These are phyloP conservation scores for Pelochelys cantorii DNA, from an alignment of 2,797 vertebrate genomes.

Conservation along the genomic window DNA sequence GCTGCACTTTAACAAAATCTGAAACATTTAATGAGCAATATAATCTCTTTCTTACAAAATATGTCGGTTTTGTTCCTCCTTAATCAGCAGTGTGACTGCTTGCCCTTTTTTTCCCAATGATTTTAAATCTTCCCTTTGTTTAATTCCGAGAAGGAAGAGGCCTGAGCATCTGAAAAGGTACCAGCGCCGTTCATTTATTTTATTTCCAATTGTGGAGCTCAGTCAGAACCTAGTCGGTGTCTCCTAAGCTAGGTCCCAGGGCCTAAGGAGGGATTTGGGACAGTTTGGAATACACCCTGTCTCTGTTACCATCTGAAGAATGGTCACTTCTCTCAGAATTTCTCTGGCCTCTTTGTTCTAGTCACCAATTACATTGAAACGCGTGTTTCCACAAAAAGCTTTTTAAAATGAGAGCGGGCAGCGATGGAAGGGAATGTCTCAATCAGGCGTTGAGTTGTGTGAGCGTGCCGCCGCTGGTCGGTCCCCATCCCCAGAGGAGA, in stretches of 20 bases:
- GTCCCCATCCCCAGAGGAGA: background rate
- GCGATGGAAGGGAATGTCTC: background rate
- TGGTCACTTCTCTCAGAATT: background rate
- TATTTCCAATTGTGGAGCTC: background rate
- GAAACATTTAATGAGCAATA: background rate
- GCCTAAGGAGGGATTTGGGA: background rate
- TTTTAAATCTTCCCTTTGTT: constrained; percentile 14
- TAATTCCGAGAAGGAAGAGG: background rate
- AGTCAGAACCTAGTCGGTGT: background rate
- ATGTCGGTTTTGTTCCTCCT: background rate
- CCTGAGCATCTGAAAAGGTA: background rate
- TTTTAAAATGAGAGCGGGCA: background rate
- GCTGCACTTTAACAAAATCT: background rate
- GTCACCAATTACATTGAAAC: background rate
- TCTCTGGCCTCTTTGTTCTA: fast-evolving
- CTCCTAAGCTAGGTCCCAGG: background rate
- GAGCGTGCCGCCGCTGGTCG: background rate
- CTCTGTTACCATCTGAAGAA: background rate
- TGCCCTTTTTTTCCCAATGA: fast-evolving
- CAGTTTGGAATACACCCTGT: fast-evolving
- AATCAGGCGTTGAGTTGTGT: background rate
- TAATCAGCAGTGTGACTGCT: background rate
- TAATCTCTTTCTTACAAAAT: background rate
- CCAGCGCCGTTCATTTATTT: background rate
- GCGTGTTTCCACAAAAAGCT: background rate